Percentiles rank a stretch among this genome's conserved stretches.
phyloP scores from a whole-genome alignment of 2,888 invertebrate genomes.

The Sceliomorpha sp. region DNA sequence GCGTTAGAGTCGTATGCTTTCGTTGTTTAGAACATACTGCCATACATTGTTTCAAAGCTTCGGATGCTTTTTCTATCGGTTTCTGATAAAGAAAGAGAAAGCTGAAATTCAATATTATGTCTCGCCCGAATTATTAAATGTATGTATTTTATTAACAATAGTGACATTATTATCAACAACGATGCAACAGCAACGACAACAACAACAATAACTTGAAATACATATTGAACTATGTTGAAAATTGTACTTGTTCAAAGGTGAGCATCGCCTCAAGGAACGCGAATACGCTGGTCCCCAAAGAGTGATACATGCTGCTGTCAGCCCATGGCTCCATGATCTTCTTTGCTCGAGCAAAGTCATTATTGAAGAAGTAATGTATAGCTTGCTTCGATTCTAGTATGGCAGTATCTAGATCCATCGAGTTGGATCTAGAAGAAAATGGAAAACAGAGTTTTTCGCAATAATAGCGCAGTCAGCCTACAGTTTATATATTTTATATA shows the following conservation, averaged over 20 bases:
- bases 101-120: slow-evolving; percentile 17
- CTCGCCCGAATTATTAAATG: slow-evolving; percentile 7
- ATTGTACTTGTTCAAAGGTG: slow-evolving; percentile 88
- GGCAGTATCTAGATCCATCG: slow-evolving; percentile 85
- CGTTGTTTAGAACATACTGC: slow-evolving; percentile 88
- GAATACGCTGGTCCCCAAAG: slow-evolving; percentile 93
- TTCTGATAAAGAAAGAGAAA: slow-evolving; percentile 68
- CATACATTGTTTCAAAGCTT: slow-evolving; percentile 88
- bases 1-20: slow-evolving; percentile 86
- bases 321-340: slow-evolving; percentile 90
- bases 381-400: slow-evolving; percentile 90
- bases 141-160: too few species aligned
- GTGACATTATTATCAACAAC: too few species aligned
- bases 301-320: slow-evolving; percentile 93
- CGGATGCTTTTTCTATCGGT: slow-evolving; percentile 88
- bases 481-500: too few species aligned
- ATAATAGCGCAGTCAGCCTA: too few species aligned
- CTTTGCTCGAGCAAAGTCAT: slow-evolving; percentile 91
- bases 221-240: too few species aligned
- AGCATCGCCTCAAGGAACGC: slow-evolving; percentile 95
- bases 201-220: neutral
- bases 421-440: slow-evolving; percentile 76
- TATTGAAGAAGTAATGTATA: slow-evolving; percentile 95
- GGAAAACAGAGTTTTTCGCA: too few species aligned
- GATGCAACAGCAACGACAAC: too few species aligned